Conservation (phyloP, 2,797 vertebrate species). For the Lepidocolaptes lacrymiger region DNA sequence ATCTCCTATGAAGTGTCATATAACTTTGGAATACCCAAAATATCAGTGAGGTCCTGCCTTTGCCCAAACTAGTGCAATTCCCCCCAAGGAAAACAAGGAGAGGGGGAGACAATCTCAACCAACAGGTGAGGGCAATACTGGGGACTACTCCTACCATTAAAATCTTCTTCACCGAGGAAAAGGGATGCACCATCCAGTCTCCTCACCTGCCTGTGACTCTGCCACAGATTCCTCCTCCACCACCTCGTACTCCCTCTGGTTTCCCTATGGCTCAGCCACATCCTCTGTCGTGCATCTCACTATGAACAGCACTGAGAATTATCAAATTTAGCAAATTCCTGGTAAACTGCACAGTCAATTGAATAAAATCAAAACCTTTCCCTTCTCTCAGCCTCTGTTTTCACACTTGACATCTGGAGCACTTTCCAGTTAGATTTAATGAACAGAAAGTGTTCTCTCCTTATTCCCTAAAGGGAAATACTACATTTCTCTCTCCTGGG, state of each 20-base stretch:
- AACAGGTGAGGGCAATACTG: background rate
- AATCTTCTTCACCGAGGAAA: fast-evolving
- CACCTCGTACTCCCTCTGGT: fast-evolving
- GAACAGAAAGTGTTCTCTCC: background rate
- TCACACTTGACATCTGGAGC: background rate
- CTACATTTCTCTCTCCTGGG: background rate
- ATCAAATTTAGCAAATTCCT: background rate
- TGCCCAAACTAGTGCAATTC: background rate
- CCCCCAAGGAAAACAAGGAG: fast-evolving
- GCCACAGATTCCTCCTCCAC: background rate
- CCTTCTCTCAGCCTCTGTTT: background rate
- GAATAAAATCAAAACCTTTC: background rate
- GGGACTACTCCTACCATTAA: too few species aligned
- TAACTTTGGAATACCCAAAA: background rate
- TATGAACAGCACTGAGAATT: background rate
- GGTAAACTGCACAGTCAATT: background rate
- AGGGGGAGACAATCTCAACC: background rate
- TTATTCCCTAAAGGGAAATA: conserved; percentile 20
- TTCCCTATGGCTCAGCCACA: background rate
- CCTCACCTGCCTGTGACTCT: background rate
- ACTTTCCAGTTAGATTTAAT: conserved; percentile 21
- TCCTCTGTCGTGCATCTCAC: background rate
- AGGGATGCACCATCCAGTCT: fast-evolving
- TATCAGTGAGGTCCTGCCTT: fast-evolving
- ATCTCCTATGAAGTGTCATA: fast-evolving